A percentile compares a stretch with the other conserved stretches of the same genome.
phyloP scores from a whole-genome alignment of 2,888 invertebrate species.

The Macrosoma leucophasiata region DNA sequence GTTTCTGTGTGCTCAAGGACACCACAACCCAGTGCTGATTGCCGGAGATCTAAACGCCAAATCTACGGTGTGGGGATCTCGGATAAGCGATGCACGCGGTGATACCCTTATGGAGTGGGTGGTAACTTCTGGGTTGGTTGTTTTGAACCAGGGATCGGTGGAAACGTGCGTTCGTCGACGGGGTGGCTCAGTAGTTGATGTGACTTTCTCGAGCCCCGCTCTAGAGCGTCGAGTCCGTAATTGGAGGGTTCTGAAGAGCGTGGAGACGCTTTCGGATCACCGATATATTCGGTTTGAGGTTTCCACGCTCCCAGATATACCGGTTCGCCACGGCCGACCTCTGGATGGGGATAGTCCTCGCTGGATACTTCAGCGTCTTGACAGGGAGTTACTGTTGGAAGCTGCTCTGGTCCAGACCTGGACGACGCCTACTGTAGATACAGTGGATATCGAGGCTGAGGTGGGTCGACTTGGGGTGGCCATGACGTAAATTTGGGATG shows the following conservation, averaged over 20 bases:
- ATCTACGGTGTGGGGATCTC: constrained; percentile 4
- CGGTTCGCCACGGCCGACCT: no score
- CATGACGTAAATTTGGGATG: constrained; percentile 17
- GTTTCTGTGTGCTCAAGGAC: no score
- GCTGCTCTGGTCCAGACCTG: background rate
- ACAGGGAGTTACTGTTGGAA: background rate
- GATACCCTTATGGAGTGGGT: no score
- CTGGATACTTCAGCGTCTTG: constrained; percentile 3
- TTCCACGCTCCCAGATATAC: no score
- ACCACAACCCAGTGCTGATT: no score
- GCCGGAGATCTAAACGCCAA: constrained; percentile 13
- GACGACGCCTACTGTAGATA: no score
- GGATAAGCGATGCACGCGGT: no score
- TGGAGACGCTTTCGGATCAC: background rate
- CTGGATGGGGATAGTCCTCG: constrained; percentile 8
- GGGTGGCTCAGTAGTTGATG: constrained; percentile 12
- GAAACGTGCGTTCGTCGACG: constrained; percentile 7
- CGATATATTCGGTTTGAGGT: no score
- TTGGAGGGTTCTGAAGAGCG: background rate
- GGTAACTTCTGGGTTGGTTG: no score
- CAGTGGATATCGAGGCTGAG: no score
- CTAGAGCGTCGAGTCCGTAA: constrained; percentile 3
- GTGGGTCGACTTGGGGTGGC: no score
- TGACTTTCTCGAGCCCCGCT: constrained; percentile 10
- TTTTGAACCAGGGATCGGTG: no score